Evolutionary conservation across 37 sponge, comb jelly and placozoan species (phyloP), one percentile per base, ranked within the genome.

Genomic region (Diacarnus erythraeanus): DNA sequence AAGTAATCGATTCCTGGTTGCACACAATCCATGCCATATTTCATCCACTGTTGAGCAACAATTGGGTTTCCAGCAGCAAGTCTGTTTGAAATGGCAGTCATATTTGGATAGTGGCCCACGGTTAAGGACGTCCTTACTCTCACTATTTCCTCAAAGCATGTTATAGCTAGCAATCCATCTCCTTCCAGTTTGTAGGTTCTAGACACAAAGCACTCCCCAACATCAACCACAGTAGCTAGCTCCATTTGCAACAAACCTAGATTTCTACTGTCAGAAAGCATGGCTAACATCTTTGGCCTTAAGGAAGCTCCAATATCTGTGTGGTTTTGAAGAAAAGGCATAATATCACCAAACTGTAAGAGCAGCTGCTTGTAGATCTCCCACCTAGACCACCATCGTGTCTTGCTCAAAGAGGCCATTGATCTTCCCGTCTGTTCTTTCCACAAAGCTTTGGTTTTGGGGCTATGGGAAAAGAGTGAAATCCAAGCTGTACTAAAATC

Each of bases 271-370:
- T 56, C 22, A 41, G 25, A 69, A 12, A 36, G 41, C n/a, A 87
- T 10, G 15, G 58, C 44, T 15, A 88, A 79, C 36, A 88, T 65
- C 71, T 78, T 88, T 37, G 89, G 76, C 33, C 83, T 42, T 25
- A 64, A 6, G 10, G 80, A 21, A 66, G 89, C 69, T 39, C 80
- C 79, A 23, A 82, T 57, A 56, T 83, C 80, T 29, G 30, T n/a
- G 70, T 88, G 78, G 10, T 71, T 12, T 47, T 74, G 25, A 26
- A 88, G 59, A 70, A 83, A 83, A 10, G 83, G 80, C 59, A 63
- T 41, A 56, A 88, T 37, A 80, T 87, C 81, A 33, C 87, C 87
- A 68, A 87, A 87, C 63, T 80, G 72, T 83, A 73, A 88, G 83
- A 82, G 30, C 56, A 88, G 17, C 33, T 88, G 83, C 6, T 83